Evolutionary conservation across 1,140 invertebrate genomes (phyloP).

Genomic region (Prorops nasuta): DNA sequence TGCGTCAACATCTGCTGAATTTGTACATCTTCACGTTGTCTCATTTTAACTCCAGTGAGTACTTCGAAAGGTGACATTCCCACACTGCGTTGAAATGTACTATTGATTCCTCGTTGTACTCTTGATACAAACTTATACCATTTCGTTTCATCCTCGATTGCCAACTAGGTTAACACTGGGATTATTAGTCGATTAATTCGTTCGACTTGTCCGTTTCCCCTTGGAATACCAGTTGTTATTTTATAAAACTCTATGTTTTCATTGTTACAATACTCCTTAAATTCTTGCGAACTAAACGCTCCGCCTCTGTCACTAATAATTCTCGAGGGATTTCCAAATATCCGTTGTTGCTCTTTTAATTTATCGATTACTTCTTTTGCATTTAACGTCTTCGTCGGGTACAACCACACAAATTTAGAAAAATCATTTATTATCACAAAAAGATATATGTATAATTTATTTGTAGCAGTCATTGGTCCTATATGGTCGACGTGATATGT

Average conservation of each 20-base stretch:
- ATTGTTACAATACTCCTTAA: too few relatives aligned
- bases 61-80: constrained; percentile 36
- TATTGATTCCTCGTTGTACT: neutral
- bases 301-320: too few relatives aligned
- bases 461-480: neutral
- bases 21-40: constrained; percentile 20
- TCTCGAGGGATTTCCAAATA: too few relatives aligned
- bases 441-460: too few relatives aligned
- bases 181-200: neutral
- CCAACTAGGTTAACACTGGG: neutral
- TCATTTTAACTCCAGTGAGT: constrained; percentile 36
- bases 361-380: too few relatives aligned
- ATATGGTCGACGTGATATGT: neutral
- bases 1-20: constrained; percentile 18
- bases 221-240: too few relatives aligned
- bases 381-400: too few relatives aligned
- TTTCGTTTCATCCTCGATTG: neutral
- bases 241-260: too few relatives aligned
- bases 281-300: too few relatives aligned
- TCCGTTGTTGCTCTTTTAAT: too few relatives aligned
- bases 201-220: neutral
- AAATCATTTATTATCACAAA: too few relatives aligned
- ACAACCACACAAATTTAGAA: too few relatives aligned
- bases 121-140: neutral
- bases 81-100: constrained; percentile 23